A percentile compares a stretch with the other conserved stretches of the same genome.
These are phyloP conservation scores for Philopedon plagiatum DNA, from an alignment of 2,888 invertebrate genomes.

Conservation along the genomic window DNA sequence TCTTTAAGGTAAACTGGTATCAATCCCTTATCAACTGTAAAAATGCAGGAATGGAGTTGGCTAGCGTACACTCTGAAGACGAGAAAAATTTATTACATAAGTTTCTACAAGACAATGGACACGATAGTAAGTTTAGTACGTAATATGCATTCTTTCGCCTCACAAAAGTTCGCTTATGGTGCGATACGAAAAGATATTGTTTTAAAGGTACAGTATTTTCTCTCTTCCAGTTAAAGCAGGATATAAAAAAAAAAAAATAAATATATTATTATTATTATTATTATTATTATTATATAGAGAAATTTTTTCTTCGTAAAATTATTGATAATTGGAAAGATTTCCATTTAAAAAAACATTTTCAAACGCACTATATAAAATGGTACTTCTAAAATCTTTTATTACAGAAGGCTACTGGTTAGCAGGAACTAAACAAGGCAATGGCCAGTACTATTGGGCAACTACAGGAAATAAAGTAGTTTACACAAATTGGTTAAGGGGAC, in stretches of 20 bases:
- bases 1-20: conserved; percentile 45
- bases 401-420: conserved; percentile 39
- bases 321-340: too few species aligned
- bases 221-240: too few species aligned
- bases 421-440: conserved; percentile 45
- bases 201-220: too few species aligned
- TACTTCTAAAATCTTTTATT: not conserved
- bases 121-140: conserved; percentile 28
- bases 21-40: conserved; percentile 46
- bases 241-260: too few species aligned
- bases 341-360: too few species aligned
- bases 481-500: conserved; percentile 33
- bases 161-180: too few species aligned
- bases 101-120: conserved; percentile 21
- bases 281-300: too few species aligned
- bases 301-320: too few species aligned
- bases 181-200: too few species aligned
- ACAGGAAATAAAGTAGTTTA: conserved; percentile 33
- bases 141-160: too few species aligned
- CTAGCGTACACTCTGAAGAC: conserved; percentile 33
- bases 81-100: conserved; percentile 30
- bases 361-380: too few species aligned
- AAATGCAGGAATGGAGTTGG: conserved; percentile 44
- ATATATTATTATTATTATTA: too few species aligned
- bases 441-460: conserved; percentile 41